Conservation (phyloP, 2,888 invertebrate genomes). For the Bhutanitis thaidina region DNA sequence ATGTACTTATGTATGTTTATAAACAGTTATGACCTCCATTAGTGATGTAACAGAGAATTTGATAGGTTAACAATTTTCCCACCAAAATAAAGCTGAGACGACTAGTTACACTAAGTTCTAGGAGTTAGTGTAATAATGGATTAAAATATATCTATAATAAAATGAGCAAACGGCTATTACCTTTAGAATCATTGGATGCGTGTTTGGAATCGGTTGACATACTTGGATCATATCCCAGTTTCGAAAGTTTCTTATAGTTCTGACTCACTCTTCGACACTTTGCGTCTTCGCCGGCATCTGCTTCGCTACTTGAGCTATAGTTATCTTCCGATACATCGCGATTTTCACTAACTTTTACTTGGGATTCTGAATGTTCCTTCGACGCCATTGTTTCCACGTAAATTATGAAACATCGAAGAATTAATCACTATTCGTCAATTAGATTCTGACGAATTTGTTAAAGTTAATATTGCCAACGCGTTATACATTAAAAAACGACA, state of each 20-base stretch:
- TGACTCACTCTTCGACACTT: constrained; percentile 70
- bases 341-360: constrained; percentile 71
- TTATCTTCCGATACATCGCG: constrained; percentile 51
- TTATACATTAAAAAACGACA: constrained; percentile 41
- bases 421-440: constrained; percentile 53
- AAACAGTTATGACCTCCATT: constrained; percentile 72
- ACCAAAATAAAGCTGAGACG: constrained; percentile 52
- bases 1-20: constrained; percentile 62
- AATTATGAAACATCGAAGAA: constrained; percentile 51
- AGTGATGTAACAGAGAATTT: constrained; percentile 64
- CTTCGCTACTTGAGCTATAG: constrained; percentile 48
- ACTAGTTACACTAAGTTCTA: not conserved
- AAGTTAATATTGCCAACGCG: constrained; percentile 41
- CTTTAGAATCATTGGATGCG: constrained; percentile 59
- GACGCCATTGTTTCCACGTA: constrained; percentile 74
- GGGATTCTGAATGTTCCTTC: constrained; percentile 60
- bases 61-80: constrained; percentile 74
- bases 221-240: constrained; percentile 71
- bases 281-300: constrained; percentile 60
- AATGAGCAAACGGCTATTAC: constrained; percentile 42
- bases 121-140: not conserved
- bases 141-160: constrained; percentile 22
- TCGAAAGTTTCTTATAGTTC: constrained; percentile 68
- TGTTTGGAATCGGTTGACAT: constrained; percentile 63
- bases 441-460: constrained; percentile 46